Evolutionary conservation across 2,113 vertebrate genomes (phyloP), one percentile per base, ranked within the genome.

Genomic region (Pomatorhinus ruficollis): DNA sequence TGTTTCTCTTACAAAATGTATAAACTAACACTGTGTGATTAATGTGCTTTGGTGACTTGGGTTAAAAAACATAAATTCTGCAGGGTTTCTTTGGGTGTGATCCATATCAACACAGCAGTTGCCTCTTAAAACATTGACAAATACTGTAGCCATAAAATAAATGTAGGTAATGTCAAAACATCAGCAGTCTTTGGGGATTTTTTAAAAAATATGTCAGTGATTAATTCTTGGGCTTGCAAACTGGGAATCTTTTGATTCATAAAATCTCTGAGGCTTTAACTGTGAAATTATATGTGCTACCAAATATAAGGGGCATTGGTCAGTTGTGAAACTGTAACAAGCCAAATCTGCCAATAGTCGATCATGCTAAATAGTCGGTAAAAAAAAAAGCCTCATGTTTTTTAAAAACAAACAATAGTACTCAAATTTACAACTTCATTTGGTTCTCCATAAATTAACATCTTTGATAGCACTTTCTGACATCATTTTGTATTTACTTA

Each of bases 71-170:
- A 98, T 97, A 96, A 95, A 97, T 98, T 98, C 98, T 99, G 98
- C 98, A 98, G 98, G 97, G 94, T 98, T 97, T 97, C 97, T 98
- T 97, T 98, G 98, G 98, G 98, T 98, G 98, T 98, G 98, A 98
- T 98, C 98, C 72, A 89, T 96, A 95, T 94, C 92, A 97, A 93
- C 93, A 96, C 80, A 96, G 90, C 85, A 93, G 80, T 92, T 97
- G 85, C 84, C 83, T 96, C 61, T 77, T 96, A 87, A 98, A 97
- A 94, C 94, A 94, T 56, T 96, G 96, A 91, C 91, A 95, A 87
- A 97, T 95, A 95, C 91, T 89, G 90, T 94, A 96, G 52, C 96
- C 47, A 24, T 95, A 86, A 95, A 94, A 96, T 86, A 93, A 95
- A 94, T 93, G 76, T 96, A 94, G 95, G 71, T 86, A 96, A 91